Conservation (phyloP, 1,140 invertebrate genomes). For the Copidosoma floridanum region DNA sequence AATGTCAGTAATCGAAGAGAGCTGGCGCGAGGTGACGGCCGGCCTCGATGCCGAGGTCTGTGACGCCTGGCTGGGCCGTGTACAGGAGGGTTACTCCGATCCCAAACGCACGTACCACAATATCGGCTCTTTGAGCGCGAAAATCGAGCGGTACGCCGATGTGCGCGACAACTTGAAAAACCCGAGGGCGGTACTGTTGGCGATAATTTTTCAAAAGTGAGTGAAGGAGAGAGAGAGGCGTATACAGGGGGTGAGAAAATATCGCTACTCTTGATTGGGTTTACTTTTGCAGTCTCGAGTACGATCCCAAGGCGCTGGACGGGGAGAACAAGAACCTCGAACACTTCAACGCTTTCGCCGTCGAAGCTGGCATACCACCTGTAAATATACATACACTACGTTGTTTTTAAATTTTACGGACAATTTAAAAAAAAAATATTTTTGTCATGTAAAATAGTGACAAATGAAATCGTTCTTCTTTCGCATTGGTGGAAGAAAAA, state of each 20-base stretch:
- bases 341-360: conserved; percentile 52
- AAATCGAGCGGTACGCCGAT: conserved; percentile 55
- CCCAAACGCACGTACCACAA: conserved; percentile 56
- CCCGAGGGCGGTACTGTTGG: conserved; percentile 54
- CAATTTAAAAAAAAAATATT: no score
- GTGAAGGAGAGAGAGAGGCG: no score
- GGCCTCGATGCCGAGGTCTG: conserved; percentile 39
- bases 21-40: conserved; percentile 50
- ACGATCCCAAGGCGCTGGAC: conserved; percentile 55
- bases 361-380: conserved; percentile 47
- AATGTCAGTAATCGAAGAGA: conserved; percentile 50
- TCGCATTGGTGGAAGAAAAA: no score
- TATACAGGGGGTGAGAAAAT: no score
- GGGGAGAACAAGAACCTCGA: conserved; percentile 55
- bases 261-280: not conserved
- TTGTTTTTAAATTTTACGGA: no score
- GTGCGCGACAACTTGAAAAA: conserved; percentile 53
- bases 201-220: conserved; percentile 62
- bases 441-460: no score
- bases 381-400: no score
- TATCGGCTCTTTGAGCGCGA: conserved; percentile 53
- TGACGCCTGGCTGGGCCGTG: conserved; percentile 44
- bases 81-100: conserved; percentile 49
- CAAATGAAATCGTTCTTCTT: no score
- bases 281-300: conserved; percentile 52